Percentiles rank a stretch among this genome's conserved stretches.
phyloP scores from a whole-genome alignment of 2,797 vertebrate species.

The Aeoliscus strigatus region DNA sequence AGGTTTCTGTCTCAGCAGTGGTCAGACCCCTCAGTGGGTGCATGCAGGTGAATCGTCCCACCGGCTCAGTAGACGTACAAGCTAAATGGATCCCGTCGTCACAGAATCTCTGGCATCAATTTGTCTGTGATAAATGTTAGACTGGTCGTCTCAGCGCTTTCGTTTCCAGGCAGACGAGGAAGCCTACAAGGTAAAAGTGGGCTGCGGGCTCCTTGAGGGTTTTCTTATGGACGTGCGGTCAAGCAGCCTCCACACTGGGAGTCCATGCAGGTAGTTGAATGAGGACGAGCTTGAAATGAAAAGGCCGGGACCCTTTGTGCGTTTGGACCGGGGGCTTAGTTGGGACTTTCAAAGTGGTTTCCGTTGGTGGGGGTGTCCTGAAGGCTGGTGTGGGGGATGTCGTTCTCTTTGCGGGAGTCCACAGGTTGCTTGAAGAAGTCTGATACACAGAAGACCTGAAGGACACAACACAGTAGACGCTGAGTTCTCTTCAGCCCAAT shows the following conservation, averaged over 20 bases:
- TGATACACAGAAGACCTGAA: constrained; percentile 86
- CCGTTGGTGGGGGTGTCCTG: constrained; percentile 86
- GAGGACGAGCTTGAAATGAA: constrained; percentile 13
- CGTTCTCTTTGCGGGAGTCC: constrained; percentile 70
- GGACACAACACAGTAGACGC: background rate
- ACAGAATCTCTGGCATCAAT: background rate
- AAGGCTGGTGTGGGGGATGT: constrained; percentile 83
- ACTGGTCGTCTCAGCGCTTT: constrained; percentile 6
- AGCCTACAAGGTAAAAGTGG: constrained; percentile 17
- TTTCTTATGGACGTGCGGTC: constrained; percentile 3
- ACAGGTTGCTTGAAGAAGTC: constrained; percentile 87
- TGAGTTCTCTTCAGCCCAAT: no score
- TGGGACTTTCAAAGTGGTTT: constrained; percentile 86
- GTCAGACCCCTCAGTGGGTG: constrained; percentile 67
- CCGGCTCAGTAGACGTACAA: constrained; percentile 52
- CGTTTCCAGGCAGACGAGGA: constrained; percentile 8
- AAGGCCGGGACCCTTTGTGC: constrained; percentile 34
- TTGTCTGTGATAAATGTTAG: no score
- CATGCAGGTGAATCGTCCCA: constrained; percentile 43
- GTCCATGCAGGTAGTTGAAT: constrained; percentile 35
- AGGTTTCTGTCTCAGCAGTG: constrained; percentile 67
- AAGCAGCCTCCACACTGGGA: constrained; percentile 6
- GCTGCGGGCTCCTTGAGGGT: constrained; percentile 2
- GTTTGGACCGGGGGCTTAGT: constrained; percentile 62
- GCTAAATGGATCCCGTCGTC: constrained; percentile 19